Evolutionary conservation across 2,113 vertebrate species (phyloP).

Genomic region (Tretioscincus oriximinensis): DNA sequence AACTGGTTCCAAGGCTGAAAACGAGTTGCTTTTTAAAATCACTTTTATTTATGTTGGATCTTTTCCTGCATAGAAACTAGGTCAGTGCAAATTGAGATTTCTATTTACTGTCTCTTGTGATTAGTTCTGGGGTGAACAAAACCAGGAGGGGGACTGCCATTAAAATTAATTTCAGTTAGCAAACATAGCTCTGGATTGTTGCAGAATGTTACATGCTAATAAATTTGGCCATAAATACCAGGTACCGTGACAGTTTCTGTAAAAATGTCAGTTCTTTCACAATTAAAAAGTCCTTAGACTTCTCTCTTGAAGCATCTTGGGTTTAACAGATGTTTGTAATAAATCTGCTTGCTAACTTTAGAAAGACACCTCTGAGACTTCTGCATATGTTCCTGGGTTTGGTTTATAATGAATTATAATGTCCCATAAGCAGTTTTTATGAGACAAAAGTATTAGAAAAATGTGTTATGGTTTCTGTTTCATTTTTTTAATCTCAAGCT

Average conservation of each 20-base stretch:
- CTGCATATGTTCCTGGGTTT: neutral
- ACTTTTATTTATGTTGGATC: neutral
- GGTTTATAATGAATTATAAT: neutral
- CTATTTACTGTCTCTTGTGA: neutral
- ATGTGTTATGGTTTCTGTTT: neutral
- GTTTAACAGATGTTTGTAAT: neutral
- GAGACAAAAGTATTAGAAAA: neutral
- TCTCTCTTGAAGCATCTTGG: conserved; percentile 9
- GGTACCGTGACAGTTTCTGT: neutral
- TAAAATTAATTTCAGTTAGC: neutral
- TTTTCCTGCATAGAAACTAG: neutral
- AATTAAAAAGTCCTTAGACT: neutral
- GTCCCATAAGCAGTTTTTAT: neutral
- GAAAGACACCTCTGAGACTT: neutral
- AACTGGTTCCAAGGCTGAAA: neutral
- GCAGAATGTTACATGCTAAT: neutral
- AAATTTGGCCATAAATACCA: neutral
- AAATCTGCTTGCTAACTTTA: conserved; percentile 7
- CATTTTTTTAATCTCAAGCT: neutral
- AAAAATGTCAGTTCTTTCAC: neutral
- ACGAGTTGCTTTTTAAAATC: neutral
- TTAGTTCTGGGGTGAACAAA: neutral
- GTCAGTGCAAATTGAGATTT: neutral
- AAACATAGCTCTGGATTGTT: neutral
- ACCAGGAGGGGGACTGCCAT: neutral